Conservation (phyloP, 2,797 vertebrate genomes). For the Eutrigla gurnardus region DNA sequence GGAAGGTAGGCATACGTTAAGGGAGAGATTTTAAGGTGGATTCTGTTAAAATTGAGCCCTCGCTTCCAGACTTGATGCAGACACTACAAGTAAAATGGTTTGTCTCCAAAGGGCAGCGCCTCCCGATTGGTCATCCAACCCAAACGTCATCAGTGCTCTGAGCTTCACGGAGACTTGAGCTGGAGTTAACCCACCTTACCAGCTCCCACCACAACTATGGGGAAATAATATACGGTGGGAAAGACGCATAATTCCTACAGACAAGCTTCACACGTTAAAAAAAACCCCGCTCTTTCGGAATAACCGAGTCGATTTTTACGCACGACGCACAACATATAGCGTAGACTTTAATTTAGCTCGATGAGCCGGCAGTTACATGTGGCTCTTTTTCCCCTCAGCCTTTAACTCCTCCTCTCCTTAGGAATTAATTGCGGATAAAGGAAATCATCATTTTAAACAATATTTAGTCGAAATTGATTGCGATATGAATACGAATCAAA, state of each 20-base stretch:
- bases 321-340: conserved; percentile 53
- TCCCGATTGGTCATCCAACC: conserved; percentile 96
- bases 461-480: conserved; percentile 12
- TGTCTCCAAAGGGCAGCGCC: conserved; percentile 98
- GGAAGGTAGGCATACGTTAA: conserved; percentile 89
- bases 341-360: conserved; percentile 62
- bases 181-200: conserved; percentile 90
- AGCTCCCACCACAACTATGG: conserved; percentile 82
- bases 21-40: conserved; percentile 94
- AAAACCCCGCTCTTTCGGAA: conserved; percentile 40
- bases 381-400: conserved; percentile 26
- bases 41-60: conserved; percentile 96
- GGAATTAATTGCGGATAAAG: conserved; percentile 47
- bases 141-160: conserved; percentile 92
- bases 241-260: conserved; percentile 80
- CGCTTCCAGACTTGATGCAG: conserved; percentile 94
- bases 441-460: conserved; percentile 10
- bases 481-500: not conserved
- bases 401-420: conserved; percentile 46
- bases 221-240: conserved; percentile 82
- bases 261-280: conserved; percentile 68
- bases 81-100: conserved; percentile 98
- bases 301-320: conserved; percentile 65
- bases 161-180: conserved; percentile 89
- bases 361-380: conserved; percentile 44